Conservation (phyloP, 2,113 vertebrate species). For the Emberiza fucata region DNA sequence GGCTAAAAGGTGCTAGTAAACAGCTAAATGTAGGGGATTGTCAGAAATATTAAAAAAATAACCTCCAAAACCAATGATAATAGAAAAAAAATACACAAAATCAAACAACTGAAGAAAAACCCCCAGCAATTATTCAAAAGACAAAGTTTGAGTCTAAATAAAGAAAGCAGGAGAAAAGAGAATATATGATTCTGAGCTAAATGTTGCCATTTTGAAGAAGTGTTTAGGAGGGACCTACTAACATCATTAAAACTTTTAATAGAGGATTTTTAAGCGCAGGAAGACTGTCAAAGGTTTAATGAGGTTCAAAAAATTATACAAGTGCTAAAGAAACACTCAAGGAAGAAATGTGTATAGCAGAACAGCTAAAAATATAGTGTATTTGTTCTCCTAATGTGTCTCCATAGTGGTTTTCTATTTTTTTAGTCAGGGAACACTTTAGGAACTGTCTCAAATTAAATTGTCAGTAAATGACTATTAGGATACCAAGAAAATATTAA, state of each 20-base stretch:
- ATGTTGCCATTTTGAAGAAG: background rate
- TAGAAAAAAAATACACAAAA: background rate
- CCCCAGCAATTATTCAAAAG: background rate
- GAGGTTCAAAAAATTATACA: background rate
- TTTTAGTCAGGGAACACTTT: background rate
- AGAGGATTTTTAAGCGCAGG: background rate
- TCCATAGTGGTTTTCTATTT: background rate
- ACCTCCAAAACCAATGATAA: background rate
- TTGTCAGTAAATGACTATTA: background rate
- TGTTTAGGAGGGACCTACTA: background rate
- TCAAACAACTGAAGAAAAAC: too few species aligned
- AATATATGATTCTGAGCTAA: background rate
- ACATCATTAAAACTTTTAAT: background rate
- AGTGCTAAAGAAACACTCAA: background rate
- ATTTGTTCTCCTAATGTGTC: background rate
- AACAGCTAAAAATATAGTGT: background rate
- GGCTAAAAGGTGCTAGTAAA: background rate
- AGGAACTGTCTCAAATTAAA: background rate
- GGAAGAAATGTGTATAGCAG: background rate
- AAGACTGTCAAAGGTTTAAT: background rate
- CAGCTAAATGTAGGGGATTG: background rate
- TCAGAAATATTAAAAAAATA: background rate
- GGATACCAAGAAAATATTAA: background rate
- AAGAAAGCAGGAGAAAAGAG: background rate
- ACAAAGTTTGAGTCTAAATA: background rate